Conservation (phyloP, 1,140 invertebrate genomes). For the Meloidogyne hapla region DNA sequence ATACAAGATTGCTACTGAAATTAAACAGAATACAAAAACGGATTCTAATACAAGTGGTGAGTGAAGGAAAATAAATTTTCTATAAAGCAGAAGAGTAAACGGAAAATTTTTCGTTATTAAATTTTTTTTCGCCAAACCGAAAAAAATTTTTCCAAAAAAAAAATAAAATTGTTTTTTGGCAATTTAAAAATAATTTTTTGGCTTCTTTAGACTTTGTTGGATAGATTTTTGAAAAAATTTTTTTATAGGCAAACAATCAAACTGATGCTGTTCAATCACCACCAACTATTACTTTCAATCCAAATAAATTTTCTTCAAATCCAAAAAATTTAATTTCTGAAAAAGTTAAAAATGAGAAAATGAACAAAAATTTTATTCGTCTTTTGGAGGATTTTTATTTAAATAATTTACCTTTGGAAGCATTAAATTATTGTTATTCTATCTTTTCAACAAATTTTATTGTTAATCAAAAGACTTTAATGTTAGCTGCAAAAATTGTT, state of each 20-base stretch:
- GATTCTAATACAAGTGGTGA: background rate
- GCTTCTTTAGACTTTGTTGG: too few relatives aligned
- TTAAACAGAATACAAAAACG: background rate
- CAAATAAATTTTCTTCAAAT: too few relatives aligned
- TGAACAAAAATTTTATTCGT: background rate
- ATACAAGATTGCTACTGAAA: conserved; percentile 15
- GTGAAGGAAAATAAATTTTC: background rate
- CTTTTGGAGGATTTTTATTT: background rate
- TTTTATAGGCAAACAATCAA: background rate
- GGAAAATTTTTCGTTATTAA: too few relatives aligned
- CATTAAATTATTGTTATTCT: background rate
- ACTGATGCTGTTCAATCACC: background rate
- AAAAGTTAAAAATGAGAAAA: background rate
- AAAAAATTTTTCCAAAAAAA: too few relatives aligned
- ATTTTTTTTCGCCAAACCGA: too few relatives aligned
- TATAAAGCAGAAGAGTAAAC: too few relatives aligned
- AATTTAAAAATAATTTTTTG: too few relatives aligned
- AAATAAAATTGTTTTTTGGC: too few relatives aligned
- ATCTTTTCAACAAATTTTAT: background rate
- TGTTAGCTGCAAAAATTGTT: background rate
- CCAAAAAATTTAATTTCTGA: background rate
- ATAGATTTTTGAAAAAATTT: too few relatives aligned
- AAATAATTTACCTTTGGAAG: conserved; percentile 6
- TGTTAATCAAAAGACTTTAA: background rate
- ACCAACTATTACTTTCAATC: too few relatives aligned